Percentiles rank a stretch among this genome's conserved stretches.
These are phyloP conservation scores for Vanessa cardui DNA, from an alignment of 2,888 invertebrate species.

Conservation along the genomic window DNA sequence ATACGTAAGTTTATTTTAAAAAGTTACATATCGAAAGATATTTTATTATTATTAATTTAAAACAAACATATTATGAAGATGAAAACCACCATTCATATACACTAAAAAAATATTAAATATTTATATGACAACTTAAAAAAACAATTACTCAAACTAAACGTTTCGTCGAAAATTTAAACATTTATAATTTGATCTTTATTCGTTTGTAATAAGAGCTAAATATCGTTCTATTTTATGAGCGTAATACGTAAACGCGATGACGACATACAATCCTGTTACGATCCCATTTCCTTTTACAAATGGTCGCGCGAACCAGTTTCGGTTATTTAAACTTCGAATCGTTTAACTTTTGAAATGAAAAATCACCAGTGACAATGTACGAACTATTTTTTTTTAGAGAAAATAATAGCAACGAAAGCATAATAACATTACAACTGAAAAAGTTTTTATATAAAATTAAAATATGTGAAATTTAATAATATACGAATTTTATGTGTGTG, in stretches of 20 bases:
- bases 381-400: too few relatives aligned
- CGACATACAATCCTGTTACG: slow-evolving; percentile 32
- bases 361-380: not conserved
- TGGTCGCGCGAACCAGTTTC: slow-evolving; percentile 19
- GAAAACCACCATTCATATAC: not conserved
- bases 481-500: too few relatives aligned
- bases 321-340: slow-evolving; percentile 23
- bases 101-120: not conserved
- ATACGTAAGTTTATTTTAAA: too few relatives aligned
- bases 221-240: not conserved
- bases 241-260: not conserved
- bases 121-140: not conserved
- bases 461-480: too few relatives aligned
- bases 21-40: too few relatives aligned
- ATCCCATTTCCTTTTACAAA: slow-evolving; percentile 34
- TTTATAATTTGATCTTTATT: not conserved
- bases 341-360: slow-evolving; percentile 9
- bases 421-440: too few relatives aligned
- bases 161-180: not conserved
- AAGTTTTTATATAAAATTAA: too few relatives aligned
- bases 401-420: too few relatives aligned
- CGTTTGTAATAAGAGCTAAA: not conserved
- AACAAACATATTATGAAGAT: too few relatives aligned
- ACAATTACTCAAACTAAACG: not conserved
- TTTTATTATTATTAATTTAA: too few relatives aligned